Conservation (phyloP, 2,888 invertebrate genomes). For the Polyploca ridens region DNA sequence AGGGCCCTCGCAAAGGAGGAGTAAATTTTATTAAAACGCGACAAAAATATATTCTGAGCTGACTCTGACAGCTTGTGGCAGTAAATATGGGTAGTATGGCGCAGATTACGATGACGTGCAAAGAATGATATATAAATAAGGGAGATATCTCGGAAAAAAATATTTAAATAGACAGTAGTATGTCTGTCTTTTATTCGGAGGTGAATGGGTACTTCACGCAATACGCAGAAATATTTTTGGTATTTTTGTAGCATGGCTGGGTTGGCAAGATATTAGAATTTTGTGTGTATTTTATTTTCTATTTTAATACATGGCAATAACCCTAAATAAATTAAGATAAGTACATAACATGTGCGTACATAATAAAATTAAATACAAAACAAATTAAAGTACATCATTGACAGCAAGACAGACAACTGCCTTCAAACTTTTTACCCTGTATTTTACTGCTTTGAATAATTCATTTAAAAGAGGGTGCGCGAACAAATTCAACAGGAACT, state of each 20-base stretch:
- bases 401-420: constrained; percentile 64
- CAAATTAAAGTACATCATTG: constrained; percentile 68
- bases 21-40: constrained; percentile 65
- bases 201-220: background rate
- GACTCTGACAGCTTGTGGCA: constrained; percentile 40
- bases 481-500: constrained; percentile 56
- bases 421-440: constrained; percentile 59
- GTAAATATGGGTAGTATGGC: constrained; percentile 35
- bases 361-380: constrained; percentile 37
- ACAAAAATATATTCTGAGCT: constrained; percentile 52
- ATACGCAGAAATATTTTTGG: constrained; percentile 1
- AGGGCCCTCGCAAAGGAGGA: constrained; percentile 41
- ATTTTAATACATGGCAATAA: no score
- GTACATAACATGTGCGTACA: background rate
- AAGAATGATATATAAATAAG: constrained; percentile 25
- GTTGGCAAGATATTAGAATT: background rate
- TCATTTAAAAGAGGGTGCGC: constrained; percentile 66
- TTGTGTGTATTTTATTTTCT: constrained; percentile 15
- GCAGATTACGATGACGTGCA: constrained; percentile 30
- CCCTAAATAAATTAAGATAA: background rate
- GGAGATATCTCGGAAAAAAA: constrained; percentile 10
- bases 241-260: background rate
- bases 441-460: constrained; percentile 63
- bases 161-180: constrained; percentile 8
- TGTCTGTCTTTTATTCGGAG: constrained; percentile 5